A percentile compares a stretch with the other conserved stretches of the same genome.
Conservation (phyloP, 2,797 vertebrate genomes). For the Leontocebus nigricollis region DNA sequence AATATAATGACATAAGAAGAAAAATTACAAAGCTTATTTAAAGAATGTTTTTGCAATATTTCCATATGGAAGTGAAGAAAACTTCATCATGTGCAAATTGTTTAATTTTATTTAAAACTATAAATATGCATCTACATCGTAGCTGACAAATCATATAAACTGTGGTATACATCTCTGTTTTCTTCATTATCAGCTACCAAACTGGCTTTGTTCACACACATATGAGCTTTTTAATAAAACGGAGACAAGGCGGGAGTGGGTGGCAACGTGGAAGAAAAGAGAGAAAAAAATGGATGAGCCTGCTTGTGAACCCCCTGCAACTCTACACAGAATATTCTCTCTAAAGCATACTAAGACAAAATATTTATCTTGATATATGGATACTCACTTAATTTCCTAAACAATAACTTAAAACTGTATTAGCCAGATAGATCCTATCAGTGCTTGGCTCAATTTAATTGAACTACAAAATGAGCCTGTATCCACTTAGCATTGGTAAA, state of each 20-base stretch:
- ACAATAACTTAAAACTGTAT: slow-evolving; percentile 2
- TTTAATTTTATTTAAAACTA: slow-evolving; percentile 77
- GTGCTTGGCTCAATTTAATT: not conserved
- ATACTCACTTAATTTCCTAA: slow-evolving; percentile 62
- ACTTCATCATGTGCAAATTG: slow-evolving; percentile 46
- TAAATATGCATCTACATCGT: slow-evolving; percentile 71
- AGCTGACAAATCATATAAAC: slow-evolving; percentile 77
- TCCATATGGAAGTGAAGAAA: slow-evolving; percentile 71
- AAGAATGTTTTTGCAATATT: not conserved
- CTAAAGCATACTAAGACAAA: slow-evolving; percentile 67
- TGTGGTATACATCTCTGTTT: slow-evolving; percentile 70
- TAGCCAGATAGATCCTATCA: not conserved
- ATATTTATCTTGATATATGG: slow-evolving; percentile 67
- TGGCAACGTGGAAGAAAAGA: not conserved
- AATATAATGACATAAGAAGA: not conserved
- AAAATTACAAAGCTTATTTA: slow-evolving; percentile 6
- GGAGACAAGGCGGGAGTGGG: not conserved
- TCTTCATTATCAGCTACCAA: slow-evolving; percentile 61
- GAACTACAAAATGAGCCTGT: not conserved
- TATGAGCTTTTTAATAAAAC: slow-evolving; percentile 76
- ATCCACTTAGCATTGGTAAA: not conserved
- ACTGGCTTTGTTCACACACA: slow-evolving; percentile 74
- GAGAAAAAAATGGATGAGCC: slow-evolving; percentile 58
- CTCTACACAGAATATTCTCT: slow-evolving; percentile 66
- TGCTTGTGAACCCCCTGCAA: slow-evolving; percentile 64